phyloP scores from a whole-genome alignment of 64 coral and sea anemone genomes.

The Catalaphyllia jardinei region DNA sequence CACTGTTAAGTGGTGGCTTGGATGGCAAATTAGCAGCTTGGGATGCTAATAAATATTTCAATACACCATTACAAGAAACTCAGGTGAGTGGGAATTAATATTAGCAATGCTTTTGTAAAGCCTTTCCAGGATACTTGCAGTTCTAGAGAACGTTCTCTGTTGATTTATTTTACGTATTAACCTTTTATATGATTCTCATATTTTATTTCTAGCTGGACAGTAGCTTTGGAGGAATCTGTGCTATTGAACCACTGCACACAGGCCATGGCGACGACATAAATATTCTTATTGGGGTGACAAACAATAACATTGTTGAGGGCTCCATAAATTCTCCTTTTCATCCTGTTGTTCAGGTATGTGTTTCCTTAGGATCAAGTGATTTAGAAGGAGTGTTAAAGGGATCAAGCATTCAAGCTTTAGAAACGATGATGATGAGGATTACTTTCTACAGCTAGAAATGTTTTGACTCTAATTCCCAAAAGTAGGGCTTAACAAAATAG shows the following conservation, averaged over 20 bases:
- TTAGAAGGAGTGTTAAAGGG: too few relatives aligned
- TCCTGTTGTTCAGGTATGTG: conserved; percentile 75
- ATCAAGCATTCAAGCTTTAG: too few relatives aligned
- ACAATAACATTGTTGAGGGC: conserved; percentile 80
- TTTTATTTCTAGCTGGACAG: conserved; percentile 53
- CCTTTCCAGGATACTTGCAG: too few relatives aligned
- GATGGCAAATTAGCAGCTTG: conserved; percentile 85
- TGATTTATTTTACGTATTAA: too few relatives aligned
- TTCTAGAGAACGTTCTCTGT: too few relatives aligned
- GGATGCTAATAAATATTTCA: conserved; percentile 92
- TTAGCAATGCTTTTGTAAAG: too few relatives aligned
- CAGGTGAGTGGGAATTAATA: conserved; percentile 50
- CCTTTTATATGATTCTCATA: too few relatives aligned
- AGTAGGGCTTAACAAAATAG: too few relatives aligned
- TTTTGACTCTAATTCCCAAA: too few relatives aligned
- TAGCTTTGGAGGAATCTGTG: conserved; percentile 66
- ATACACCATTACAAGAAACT: conserved; percentile 78
- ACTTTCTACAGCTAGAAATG: too few relatives aligned
- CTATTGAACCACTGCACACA: conserved; percentile 65
- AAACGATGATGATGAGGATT: too few relatives aligned
- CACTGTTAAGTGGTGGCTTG: conserved; percentile 75
- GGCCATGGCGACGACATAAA: conserved; percentile 71
- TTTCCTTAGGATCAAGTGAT: too few relatives aligned
- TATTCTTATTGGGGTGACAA: conserved; percentile 61
- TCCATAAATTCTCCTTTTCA: conserved; percentile 62